Base-by-base conservation (phyloP, 2,797 vertebrate genomes). In the Trachops cirrhosus region DNA sequence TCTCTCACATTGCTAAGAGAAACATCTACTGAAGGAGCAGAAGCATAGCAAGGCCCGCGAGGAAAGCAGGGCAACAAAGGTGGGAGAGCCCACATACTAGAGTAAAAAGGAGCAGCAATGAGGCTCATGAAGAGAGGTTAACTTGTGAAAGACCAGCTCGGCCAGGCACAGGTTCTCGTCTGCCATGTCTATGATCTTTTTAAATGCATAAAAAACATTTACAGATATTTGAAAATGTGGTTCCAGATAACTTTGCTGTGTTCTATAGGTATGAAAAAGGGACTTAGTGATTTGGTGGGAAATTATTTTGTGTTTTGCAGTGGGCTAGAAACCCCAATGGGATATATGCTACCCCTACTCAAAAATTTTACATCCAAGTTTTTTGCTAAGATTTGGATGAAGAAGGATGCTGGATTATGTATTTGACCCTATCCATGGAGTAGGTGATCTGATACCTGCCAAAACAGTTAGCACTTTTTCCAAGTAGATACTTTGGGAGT, bases 301-400 rank as follows among this genome's bases (percentile, higher is more conserved):
- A 91, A 52, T n/a, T n/a, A 24, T 90, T 90, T 9, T 87, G 12
- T 54, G 52, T 48, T 75, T 85, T 89, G 4, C 37, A 9, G 5
- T 91, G 14, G 44, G 9, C 5, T 86, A 9, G 6, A 54, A 80
- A 91, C 34, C 11, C 3, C 54, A 82, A 86, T 54, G 46, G 12
- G 16, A 82, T 54, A 75, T 12, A 64, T 44, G 32, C n/a, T 54
- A 62, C 19, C 34, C 8, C 50, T 84, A 32, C 71, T 44, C 44
- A 82, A 93, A 92, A 70, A 8, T 54, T 86, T 82, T 9, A 64
- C 9, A 32, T 26, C 11, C 44, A 77, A 77, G 86, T 46, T 87
- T 68, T 74, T 94, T 74, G 32, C n/a, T 74, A 86, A 67, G 19
- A 79, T 84, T 68, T 90, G 54, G 37, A 67, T 59, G 78, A 95